These are phyloP conservation scores for Venturia canescens DNA, from an alignment of 1,140 invertebrate species.

Conservation along the genomic window DNA sequence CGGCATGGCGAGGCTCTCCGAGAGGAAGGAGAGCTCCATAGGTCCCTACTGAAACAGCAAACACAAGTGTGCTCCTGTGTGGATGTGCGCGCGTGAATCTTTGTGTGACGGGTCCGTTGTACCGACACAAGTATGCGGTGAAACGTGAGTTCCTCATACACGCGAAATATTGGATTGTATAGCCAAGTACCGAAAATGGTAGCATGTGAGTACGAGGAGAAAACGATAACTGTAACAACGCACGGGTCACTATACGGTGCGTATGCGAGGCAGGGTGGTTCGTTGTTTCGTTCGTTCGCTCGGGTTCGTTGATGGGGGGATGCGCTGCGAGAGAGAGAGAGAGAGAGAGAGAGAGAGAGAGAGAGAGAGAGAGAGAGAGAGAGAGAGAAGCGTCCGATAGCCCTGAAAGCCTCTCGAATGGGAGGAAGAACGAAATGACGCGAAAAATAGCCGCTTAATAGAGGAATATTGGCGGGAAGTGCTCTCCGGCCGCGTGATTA, in stretches of 20 bases:
- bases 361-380: constrained; percentile 18
- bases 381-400: constrained; percentile 40
- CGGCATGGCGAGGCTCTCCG: constrained; percentile 36
- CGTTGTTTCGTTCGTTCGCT: constrained; percentile 31
- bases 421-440: constrained; percentile 54
- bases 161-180: not conserved
- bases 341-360: constrained; percentile 22
- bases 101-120: constrained; percentile 47
- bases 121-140: constrained; percentile 41
- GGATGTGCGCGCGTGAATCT: not conserved
- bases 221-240: constrained; percentile 58
- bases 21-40: constrained; percentile 35
- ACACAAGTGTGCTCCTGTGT: constrained; percentile 60
- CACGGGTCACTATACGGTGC: not conserved
- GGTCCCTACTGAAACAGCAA: constrained; percentile 56
- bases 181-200: constrained; percentile 41
- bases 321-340: constrained; percentile 23
- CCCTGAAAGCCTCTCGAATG: constrained; percentile 44
- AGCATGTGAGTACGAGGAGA: constrained; percentile 39
- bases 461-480: constrained; percentile 61
- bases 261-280: constrained; percentile 2
- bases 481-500: constrained; percentile 60
- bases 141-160: not conserved
- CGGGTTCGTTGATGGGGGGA: not conserved
- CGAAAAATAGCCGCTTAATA: constrained; percentile 65